Conservation (phyloP, 2,797 vertebrate genomes). For the Tinamus major region DNA sequence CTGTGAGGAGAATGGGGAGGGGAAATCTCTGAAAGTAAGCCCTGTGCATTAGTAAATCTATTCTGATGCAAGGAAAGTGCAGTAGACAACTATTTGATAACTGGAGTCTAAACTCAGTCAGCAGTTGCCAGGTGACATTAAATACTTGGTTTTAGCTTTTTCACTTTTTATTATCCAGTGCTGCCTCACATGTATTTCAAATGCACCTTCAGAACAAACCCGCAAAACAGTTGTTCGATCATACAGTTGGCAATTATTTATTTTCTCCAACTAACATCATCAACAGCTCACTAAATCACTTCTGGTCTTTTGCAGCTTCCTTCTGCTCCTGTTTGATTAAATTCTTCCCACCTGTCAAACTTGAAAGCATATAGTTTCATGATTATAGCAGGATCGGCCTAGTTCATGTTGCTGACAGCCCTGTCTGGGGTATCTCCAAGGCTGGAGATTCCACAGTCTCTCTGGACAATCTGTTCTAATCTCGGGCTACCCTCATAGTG, state of each 20-base stretch:
- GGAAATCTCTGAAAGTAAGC: slow-evolving; percentile 13
- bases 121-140: background rate
- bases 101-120: background rate
- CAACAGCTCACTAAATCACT: background rate
- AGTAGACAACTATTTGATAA: background rate
- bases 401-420: background rate
- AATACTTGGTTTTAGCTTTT: background rate
- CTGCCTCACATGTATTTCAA: background rate
- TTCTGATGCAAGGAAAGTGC: background rate
- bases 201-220: background rate
- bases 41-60: background rate
- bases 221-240: background rate
- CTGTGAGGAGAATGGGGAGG: background rate
- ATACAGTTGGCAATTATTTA: background rate
- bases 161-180: background rate
- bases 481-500: rapidly evolving
- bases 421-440: background rate
- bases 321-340: background rate
- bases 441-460: background rate
- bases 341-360: background rate
- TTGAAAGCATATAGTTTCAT: background rate
- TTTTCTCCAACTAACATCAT: background rate
- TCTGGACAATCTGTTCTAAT: background rate
- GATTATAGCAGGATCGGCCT: background rate
- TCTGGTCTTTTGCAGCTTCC: background rate